Conservation (phyloP, 2,888 invertebrate genomes). For the Teleogryllus oceanicus region DNA sequence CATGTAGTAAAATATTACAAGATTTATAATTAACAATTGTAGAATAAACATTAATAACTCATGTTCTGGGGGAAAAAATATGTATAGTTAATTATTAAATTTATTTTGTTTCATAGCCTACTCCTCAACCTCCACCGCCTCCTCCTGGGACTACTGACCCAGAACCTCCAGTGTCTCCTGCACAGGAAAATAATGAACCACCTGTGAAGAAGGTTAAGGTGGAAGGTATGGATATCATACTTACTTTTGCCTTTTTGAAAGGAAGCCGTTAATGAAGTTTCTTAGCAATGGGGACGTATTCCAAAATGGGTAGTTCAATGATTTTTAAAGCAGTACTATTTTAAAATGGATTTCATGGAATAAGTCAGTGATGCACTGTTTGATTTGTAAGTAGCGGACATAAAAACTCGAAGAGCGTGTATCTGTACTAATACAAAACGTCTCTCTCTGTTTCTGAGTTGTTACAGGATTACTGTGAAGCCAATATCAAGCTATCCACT, state of each 20-base stretch:
- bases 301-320: background rate
- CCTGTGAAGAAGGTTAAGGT: conserved; percentile 34
- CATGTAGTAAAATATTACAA: too few species aligned
- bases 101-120: conserved; percentile 22
- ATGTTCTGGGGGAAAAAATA: background rate
- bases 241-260: background rate
- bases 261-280: background rate
- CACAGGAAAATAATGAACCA: conserved; percentile 33
- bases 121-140: conserved; percentile 33
- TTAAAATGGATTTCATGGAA: conserved; percentile 12
- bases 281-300: conserved; percentile 5
- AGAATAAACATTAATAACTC: too few species aligned
- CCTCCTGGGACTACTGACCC: conserved; percentile 22
- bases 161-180: conserved; percentile 33
- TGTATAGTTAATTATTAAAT: background rate
- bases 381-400: conserved; percentile 20
- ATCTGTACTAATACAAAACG: conserved; percentile 48
- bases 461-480: conserved; percentile 46
- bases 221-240: conserved; percentile 34
- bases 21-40: too few species aligned
- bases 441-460: conserved; percentile 55
- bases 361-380: conserved; percentile 20
- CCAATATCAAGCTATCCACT: conserved; percentile 35
- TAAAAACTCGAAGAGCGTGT: conserved; percentile 20
- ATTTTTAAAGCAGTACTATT: conserved; percentile 19